Evolutionary conservation across 2,888 invertebrate species (phyloP).

Genomic region (Boloria euphrosyne): DNA sequence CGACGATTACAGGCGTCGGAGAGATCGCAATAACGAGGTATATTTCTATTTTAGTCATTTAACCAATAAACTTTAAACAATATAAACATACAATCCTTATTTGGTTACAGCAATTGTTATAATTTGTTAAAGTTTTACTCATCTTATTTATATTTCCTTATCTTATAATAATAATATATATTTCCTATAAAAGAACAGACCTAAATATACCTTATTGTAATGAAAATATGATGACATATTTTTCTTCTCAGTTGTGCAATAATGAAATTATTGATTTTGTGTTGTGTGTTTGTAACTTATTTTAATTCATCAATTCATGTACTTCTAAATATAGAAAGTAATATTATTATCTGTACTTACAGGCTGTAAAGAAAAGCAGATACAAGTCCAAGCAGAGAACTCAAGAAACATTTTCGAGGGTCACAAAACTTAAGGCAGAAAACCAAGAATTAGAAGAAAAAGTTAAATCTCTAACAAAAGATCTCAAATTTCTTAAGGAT

Average conservation of each 20-base stretch:
- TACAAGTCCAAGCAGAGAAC: constrained; percentile 90
- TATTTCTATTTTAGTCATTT: background rate
- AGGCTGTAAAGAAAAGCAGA: constrained; percentile 92
- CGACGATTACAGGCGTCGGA: constrained; percentile 87
- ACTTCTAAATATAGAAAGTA: background rate
- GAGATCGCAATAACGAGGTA: constrained; percentile 91
- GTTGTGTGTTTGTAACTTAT: background rate
- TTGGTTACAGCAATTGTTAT: no score
- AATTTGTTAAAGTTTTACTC: no score
- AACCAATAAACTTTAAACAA: background rate
- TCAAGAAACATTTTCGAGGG: constrained; percentile 88
- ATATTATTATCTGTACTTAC: constrained; percentile 41
- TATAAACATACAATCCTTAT: no score
- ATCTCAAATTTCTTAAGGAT: constrained; percentile 90
- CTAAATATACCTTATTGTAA: no score
- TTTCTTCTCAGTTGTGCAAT: no score
- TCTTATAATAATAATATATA: no score
- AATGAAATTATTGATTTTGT: no score
- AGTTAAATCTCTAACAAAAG: constrained; percentile 90
- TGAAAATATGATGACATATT: no score
- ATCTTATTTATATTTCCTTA: no score
- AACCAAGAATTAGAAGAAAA: constrained; percentile 91
- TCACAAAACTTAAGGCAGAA: constrained; percentile 88
- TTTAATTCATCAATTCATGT: background rate
- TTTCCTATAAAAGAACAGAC: no score